These are phyloP conservation scores for Emydocephalus ijimae DNA, from an alignment of 2,113 vertebrate genomes.

Conservation along the genomic window DNA sequence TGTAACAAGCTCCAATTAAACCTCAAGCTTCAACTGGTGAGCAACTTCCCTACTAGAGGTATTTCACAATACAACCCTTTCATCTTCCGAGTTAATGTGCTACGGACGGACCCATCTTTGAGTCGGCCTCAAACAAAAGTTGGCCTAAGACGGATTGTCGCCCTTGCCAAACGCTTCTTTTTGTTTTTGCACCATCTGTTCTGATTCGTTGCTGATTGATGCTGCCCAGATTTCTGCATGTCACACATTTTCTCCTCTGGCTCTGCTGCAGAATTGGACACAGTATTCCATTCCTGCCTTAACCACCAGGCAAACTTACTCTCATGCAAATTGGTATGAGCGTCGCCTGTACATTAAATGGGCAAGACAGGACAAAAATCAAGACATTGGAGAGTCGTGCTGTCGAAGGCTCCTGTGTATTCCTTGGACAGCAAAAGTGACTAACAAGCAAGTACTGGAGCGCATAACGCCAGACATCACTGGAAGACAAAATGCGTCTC, in stretches of 20 bases:
- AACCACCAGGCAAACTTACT: not conserved
- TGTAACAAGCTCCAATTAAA: not conserved
- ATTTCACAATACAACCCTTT: not conserved
- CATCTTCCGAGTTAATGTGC: not conserved
- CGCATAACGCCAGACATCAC: too few relatives aligned
- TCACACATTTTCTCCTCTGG: not conserved
- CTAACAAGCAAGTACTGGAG: too few relatives aligned
- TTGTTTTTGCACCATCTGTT: not conserved
- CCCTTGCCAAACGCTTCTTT: not conserved
- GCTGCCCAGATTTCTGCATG: not conserved
- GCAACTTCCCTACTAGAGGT: not conserved
- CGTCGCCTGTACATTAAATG: too few relatives aligned
- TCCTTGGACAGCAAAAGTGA: too few relatives aligned
- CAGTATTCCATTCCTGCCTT: not conserved
- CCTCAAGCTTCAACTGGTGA: not conserved
- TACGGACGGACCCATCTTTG: not conserved
- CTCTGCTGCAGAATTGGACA: not conserved
- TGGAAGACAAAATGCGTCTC: too few relatives aligned
- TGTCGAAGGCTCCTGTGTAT: too few relatives aligned
- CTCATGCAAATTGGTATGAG: too few relatives aligned
- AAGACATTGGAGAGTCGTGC: too few relatives aligned
- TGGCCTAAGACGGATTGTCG: not conserved
- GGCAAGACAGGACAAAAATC: too few relatives aligned
- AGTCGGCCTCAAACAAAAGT: not conserved
- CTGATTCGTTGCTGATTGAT: not conserved